phyloP scores from a whole-genome alignment of 1,140 invertebrate genomes.

The Melanaphis sacchari region DNA sequence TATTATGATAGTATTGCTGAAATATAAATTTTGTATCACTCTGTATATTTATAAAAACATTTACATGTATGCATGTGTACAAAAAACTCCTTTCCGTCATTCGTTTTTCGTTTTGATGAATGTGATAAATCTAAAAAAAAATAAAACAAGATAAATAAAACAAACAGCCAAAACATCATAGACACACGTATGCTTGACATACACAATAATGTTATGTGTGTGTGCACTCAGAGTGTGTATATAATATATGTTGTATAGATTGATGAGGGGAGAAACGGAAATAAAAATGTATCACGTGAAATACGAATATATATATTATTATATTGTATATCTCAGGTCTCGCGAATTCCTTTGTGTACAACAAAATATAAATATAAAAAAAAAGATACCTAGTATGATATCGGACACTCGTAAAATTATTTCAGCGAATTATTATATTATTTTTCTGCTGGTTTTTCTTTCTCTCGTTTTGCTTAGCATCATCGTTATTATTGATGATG shows the following conservation, averaged over 20 bases:
- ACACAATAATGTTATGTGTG: neutral
- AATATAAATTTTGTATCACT: no score
- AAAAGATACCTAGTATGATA: neutral
- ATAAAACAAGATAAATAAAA: constrained; percentile 8
- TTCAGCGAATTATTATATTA: constrained; percentile 23
- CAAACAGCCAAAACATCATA: constrained; percentile 11
- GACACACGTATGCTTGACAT: neutral
- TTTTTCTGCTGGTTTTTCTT: neutral
- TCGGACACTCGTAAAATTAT: constrained; percentile 12
- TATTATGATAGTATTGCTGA: no score
- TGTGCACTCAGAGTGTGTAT: neutral
- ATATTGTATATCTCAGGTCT: neutral
- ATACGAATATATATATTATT: neutral
- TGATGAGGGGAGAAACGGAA: neutral
- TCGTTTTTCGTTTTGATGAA: constrained; percentile 37
- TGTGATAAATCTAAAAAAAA: constrained; percentile 36
- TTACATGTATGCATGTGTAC: neutral
- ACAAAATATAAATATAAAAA: neutral
- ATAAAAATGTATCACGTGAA: neutral
- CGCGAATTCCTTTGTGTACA: neutral
- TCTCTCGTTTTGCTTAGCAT: constrained; percentile 8
- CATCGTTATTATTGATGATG: constrained; percentile 35
- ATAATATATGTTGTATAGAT: neutral
- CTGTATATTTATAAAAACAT: no score
- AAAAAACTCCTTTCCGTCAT: neutral